These are phyloP conservation scores for Masticophis lateralis DNA, from an alignment of 2,797 vertebrate genomes.

Conservation along the genomic window DNA sequence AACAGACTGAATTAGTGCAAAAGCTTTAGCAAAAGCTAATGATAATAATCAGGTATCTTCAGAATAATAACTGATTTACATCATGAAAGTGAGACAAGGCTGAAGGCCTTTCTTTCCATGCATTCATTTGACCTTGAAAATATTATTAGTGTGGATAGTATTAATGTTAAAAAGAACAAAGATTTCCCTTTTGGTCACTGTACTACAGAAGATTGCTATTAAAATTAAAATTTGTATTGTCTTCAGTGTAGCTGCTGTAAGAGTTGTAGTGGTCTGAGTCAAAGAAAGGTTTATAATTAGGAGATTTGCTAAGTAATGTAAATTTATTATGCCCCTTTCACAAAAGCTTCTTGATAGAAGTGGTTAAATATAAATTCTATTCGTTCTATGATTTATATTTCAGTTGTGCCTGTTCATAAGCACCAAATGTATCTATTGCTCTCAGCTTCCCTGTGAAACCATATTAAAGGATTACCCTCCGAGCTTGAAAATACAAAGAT, in stretches of 20 bases:
- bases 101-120: background rate
- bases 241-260: no score
- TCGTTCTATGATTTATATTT: background rate
- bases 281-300: background rate
- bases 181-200: background rate
- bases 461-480: background rate
- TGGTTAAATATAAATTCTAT: background rate
- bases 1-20: conserved; percentile 28
- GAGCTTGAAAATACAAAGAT: background rate
- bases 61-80: background rate
- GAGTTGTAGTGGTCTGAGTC: no score
- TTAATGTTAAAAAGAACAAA: background rate
- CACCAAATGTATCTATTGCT: background rate
- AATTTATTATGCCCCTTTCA: background rate
- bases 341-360: background rate
- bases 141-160: background rate
- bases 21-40: background rate
- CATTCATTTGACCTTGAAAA: background rate
- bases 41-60: background rate
- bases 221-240: background rate
- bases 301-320: background rate
- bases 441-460: background rate
- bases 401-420: background rate
- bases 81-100: background rate
- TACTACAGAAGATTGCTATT: background rate